Base-by-base conservation (phyloP, 1,140 invertebrate species). In the Limonius californicus region DNA sequence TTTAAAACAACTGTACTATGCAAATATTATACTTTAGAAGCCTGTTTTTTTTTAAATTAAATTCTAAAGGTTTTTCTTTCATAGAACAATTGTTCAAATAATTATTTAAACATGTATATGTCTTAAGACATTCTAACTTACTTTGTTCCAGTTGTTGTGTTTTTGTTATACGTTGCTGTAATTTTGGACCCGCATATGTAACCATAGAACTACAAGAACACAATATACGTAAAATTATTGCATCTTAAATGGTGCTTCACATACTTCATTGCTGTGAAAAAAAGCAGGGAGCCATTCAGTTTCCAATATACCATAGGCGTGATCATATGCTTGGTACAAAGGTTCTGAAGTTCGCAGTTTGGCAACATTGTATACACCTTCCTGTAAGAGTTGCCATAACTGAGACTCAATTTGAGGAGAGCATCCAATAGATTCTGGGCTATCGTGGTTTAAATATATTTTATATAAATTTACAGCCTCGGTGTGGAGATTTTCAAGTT, bases 211-310 rank as follows among this genome's bases (percentile, higher is more conserved):
- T 90, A 78, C 64, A 82, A n/a, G n/a, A 82, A 53, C 68, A 27
- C 16, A 50, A 50, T n/a, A 50, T 50, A 19, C 19, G 16, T 18
- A 19, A 11, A 27, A 27, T 27, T 27, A 27, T 27, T 27, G 3
- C 3, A 27, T 27, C 9, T 27, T 27, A 27, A 27, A 4, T 27
- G 3, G 9, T 4, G 3, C 23, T 27, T 27, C 18, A 62, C 72
- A 78, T 79, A 92, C 89, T 78, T 91, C 86, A 76, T 89, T 88
- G 75, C 90, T 91, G 69, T 91, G 89, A 76, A 91, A 85, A 78
- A 93, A 94, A 66, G 86, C 81, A 20, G 89, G 88, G 59, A 91
- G 80, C 77, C 89, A 89, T 62, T 84, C 83, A 63, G 85, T 85
- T 76, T 94, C 91, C 60, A 95, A 78, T 0, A 88, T 72, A 30